These are phyloP conservation scores for Sebastes iracundus DNA, from an alignment of 2,797 vertebrate species.

Conservation along the genomic window DNA sequence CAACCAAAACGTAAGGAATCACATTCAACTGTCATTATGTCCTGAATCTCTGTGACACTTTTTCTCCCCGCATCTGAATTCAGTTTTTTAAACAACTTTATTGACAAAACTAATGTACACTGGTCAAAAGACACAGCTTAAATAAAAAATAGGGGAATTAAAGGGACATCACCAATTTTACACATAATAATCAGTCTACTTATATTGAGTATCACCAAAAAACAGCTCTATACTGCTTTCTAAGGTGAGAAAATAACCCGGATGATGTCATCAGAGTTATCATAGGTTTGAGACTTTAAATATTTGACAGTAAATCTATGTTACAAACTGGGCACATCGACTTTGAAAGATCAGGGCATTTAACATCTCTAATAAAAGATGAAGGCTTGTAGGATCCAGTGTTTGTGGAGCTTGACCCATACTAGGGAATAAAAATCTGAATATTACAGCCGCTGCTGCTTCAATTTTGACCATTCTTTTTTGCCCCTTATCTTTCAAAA, in stretches of 20 bases:
- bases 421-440: background rate
- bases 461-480: background rate
- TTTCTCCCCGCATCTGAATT: background rate
- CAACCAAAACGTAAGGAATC: slow-evolving; percentile 89
- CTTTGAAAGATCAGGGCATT: background rate
- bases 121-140: background rate
- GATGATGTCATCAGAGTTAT: background rate
- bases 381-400: background rate
- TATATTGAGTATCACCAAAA: background rate
- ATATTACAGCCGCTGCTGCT: background rate
- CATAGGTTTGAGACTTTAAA: background rate
- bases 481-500: background rate
- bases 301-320: background rate
- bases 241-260: background rate
- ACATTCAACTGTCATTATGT: background rate
- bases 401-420: too few relatives aligned
- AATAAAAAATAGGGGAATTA: background rate
- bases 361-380: background rate
- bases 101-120: background rate
- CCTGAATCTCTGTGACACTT: background rate
- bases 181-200: too few relatives aligned
- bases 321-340: background rate
- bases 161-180: background rate
- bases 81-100: background rate
- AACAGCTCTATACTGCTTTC: background rate